A percentile compares a stretch with the other conserved stretches of the same genome.
These are phyloP conservation scores for Semotilus atromaculatus DNA, from an alignment of 2,797 vertebrate species.

Conservation along the genomic window DNA sequence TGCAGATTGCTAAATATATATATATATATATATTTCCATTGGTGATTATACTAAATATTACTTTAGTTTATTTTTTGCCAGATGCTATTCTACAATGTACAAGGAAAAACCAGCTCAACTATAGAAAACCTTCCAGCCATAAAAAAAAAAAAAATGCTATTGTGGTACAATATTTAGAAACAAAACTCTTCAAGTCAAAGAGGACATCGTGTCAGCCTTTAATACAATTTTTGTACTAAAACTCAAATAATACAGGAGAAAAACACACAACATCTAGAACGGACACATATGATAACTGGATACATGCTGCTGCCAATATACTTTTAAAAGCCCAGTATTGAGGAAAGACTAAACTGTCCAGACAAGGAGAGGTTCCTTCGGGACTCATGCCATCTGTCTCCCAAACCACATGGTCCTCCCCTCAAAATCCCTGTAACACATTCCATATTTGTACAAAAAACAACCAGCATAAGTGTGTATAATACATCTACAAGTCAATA, in stretches of 20 bases:
- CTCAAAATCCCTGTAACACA: constrained; percentile 28
- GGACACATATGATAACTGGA: neutral
- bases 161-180: neutral
- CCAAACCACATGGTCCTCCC: constrained; percentile 50
- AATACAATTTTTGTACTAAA: neutral
- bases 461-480: constrained; percentile 34
- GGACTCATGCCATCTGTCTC: constrained; percentile 51
- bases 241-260: neutral
- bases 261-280: neutral
- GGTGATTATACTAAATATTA: neutral
- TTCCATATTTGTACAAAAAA: constrained; percentile 57
- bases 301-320: neutral
- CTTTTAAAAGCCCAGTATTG: constrained; percentile 7
- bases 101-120: neutral
- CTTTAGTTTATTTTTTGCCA: neutral
- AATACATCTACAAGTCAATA: constrained; percentile 30
- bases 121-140: neutral
- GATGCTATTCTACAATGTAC: neutral
- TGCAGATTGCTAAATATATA: neutral
- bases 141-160: neutral
- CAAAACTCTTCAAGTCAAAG: neutral
- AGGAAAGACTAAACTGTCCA: neutral
- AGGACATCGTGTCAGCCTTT: neutral
- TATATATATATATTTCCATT: neutral
- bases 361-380: constrained; percentile 52